Evolutionary conservation across 2,797 vertebrate species (phyloP), one percentile per base, ranked within the genome.

Genomic region (Periparus ater): DNA sequence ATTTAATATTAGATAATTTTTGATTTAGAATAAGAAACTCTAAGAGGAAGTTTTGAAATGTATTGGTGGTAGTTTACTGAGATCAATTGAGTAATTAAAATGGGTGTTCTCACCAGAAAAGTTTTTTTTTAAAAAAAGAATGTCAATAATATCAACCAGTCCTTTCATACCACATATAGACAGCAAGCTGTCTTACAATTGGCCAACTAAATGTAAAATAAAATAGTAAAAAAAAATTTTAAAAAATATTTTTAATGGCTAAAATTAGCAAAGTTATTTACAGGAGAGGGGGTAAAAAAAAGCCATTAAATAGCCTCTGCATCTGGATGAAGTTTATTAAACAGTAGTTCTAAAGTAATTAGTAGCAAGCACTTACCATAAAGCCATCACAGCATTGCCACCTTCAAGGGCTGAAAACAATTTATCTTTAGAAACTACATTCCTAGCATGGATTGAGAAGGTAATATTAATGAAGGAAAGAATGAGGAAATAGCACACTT

Each of bases 221-320:
- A 93, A 93, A 89, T 58, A 81, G 32, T n/a, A 11, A 89, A 95
- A 89, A 89, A 83, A 95, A 71, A 84, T 66, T 45, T 74, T 38
- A 32, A 48, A 4, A 87, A 88, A 95, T 73, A 9, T 66, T 82
- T 42, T 94, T 92, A 88, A 81, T 80, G 66, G 62, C 88, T 97
- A 94, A 96, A 95, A 97, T 95, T 97, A 97, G 67, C 58, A 78
- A 93, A 89, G 74, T 94, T 97, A 95, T 96, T 97, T 97, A 91
- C 78, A 82, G 88, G 76, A 90, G 50, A 74, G 51, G 13, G 29
- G 85, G 16, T 2, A 16, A 40, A 40, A 40, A 53, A 88, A 85
- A 63, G 27, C 32, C 45, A 70, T 45, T 94, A 94, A 96, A 92
- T 87, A 86, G 72, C 84, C 36, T 36, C 70, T 48, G 66, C 71